These are phyloP conservation scores for Phenganax marumi DNA, from an alignment of 92 coral and sea anemone genomes.

Conservation along the genomic window DNA sequence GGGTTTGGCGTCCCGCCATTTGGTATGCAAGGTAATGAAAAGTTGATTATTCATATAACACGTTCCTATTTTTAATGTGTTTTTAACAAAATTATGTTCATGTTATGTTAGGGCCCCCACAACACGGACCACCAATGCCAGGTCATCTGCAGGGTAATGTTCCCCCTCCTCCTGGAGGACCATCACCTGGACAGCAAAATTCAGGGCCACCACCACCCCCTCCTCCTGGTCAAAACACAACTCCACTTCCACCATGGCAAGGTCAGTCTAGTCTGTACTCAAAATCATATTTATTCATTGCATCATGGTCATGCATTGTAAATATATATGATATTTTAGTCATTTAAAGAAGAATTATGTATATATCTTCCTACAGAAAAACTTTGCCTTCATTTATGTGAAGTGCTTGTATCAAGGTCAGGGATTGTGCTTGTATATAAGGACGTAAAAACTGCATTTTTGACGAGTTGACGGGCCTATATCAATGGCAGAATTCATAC, in stretches of 20 bases:
- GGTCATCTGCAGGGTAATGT: conserved; percentile 48
- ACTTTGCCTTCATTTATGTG: too few species aligned
- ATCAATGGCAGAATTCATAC: background rate
- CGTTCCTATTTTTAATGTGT: background rate
- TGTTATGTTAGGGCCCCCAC: conserved; percentile 7
- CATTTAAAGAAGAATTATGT: too few species aligned
- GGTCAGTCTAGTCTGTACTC: conserved; percentile 18
- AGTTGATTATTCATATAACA: background rate
- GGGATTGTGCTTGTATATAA: too few species aligned
- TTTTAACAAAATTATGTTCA: background rate
- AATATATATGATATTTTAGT: too few species aligned
- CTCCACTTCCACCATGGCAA: conserved; percentile 47
- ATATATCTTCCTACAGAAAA: too few species aligned
- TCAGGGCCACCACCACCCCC: conserved; percentile 72
- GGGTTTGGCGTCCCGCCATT: conserved; percentile 45
- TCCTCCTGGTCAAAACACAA: conserved; percentile 69
- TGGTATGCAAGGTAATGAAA: conserved; percentile 32
- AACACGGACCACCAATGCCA: conserved; percentile 27
- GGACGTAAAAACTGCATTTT: too few species aligned
- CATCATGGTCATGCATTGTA: too few species aligned
- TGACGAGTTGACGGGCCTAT: too few species aligned
- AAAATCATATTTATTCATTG: too few species aligned
- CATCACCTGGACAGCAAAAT: conserved; percentile 20
- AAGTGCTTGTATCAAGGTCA: too few species aligned
- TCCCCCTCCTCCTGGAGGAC: conserved; percentile 21